Percentiles rank a stretch among this genome's conserved stretches.
Conservation (phyloP, 2,113 vertebrate species). For the Psephotus haematonotus region DNA sequence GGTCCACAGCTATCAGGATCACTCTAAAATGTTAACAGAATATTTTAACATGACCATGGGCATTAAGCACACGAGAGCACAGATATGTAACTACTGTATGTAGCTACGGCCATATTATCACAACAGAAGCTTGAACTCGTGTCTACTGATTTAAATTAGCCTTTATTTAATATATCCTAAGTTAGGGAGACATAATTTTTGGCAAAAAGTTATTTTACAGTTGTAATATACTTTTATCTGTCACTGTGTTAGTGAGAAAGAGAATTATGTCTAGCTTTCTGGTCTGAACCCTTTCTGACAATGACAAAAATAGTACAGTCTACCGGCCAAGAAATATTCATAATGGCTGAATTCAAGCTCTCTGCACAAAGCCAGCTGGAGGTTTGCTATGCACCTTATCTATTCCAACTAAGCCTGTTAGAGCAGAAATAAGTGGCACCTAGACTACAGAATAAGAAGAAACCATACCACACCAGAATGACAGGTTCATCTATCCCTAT, state of each 20-base stretch:
- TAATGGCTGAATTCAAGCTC: background rate
- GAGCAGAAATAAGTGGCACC: background rate
- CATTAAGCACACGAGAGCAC: rapidly evolving
- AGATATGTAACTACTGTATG: background rate
- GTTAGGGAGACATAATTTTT: background rate
- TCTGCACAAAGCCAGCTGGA: background rate
- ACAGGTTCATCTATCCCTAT: background rate
- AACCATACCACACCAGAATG: background rate
- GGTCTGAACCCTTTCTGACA: slow-evolving; percentile 3
- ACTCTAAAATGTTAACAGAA: background rate
- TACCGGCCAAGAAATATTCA: background rate
- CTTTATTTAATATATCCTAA: background rate
- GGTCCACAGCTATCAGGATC: background rate
- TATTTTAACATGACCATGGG: background rate
- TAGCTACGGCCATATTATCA: background rate
- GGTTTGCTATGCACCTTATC: background rate
- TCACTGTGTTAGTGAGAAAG: background rate
- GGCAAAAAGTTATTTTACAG: background rate
- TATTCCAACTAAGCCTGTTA: background rate
- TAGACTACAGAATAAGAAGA: background rate
- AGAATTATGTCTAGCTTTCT: background rate
- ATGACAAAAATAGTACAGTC: background rate
- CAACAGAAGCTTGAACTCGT: background rate
- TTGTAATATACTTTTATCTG: background rate
- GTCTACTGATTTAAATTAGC: background rate